Evolutionary conservation across 2,113 vertebrate species (phyloP), one percentile per base, ranked within the genome.

Genomic region (Passerina amoena): DNA sequence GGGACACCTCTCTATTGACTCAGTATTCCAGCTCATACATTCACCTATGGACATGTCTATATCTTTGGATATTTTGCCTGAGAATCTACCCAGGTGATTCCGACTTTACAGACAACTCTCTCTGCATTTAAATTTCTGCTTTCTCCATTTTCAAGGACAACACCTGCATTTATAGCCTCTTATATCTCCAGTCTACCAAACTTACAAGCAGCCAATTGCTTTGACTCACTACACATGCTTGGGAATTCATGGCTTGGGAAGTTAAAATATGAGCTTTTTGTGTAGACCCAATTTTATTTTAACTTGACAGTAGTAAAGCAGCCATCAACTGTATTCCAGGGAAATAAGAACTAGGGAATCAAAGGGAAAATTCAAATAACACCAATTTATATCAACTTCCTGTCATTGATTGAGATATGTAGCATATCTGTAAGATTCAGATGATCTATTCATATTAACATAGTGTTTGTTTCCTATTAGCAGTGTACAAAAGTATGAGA

Each of bases 131-230:
- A 56, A 33, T 33, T 21, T 56, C 31, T 56, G 53, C 53, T 33
- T 56, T 56, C 12, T 56, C 31, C 19, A 13, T 20, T 56, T 56
- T 56, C 31, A 56, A 42, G 27, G 6, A 54, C 11, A 54, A 5
- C 3, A 72, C 5, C 25, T 71, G 53, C 4, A 17, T 79, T 66
- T 66, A 21, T 38, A 63, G 7, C 7, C 6, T 33, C 5, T 59
- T 31, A 15, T 23, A 50, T 33, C 33, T 64, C 35, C 23, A 68
- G 33, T 25, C 57, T 60, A 51, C 10, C 16, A 37, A 90, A 4
- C 8, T 66, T 66, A 66, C 7, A 54, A 68, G 25, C 6, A 71
- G 14, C 0, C 5, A 57, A 57, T 37, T 0, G 0, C 33, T 91
- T 83, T 69, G 30, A 64, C 20, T 66, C 14, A 12, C 8, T 84